Evolutionary conservation across 1,140 invertebrate genomes (phyloP).

Genomic region (Papilio xuthus): DNA sequence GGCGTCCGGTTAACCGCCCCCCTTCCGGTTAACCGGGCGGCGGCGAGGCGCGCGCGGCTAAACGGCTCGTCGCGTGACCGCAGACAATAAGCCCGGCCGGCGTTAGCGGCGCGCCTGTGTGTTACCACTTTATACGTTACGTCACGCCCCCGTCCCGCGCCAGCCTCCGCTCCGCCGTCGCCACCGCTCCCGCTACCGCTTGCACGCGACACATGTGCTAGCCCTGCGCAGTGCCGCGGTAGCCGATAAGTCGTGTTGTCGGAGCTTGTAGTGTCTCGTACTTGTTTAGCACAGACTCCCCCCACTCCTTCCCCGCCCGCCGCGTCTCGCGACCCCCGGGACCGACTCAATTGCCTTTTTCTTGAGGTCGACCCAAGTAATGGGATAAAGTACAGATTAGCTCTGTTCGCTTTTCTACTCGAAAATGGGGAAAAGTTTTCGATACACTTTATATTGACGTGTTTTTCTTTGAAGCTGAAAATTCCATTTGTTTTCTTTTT

Average conservation of each 20-base stretch:
- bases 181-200: slow-evolving; percentile 47
- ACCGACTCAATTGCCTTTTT: slow-evolving; percentile 75
- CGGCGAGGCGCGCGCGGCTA: slow-evolving; percentile 76
- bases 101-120: slow-evolving; percentile 80
- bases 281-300: slow-evolving; percentile 63
- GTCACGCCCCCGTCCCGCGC: slow-evolving; percentile 61
- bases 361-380: slow-evolving; percentile 74
- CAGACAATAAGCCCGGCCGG: slow-evolving; percentile 80
- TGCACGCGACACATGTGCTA: slow-evolving; percentile 54
- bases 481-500: background rate
- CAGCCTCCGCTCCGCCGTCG: slow-evolving; percentile 46
- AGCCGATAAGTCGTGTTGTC: slow-evolving; percentile 69
- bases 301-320: slow-evolving; percentile 43
- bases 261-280: slow-evolving; percentile 62
- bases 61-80: slow-evolving; percentile 81
- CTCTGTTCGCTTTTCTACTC: slow-evolving; percentile 64
- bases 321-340: slow-evolving; percentile 53
- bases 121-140: slow-evolving; percentile 82
- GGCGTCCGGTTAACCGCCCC: slow-evolving; percentile 80
- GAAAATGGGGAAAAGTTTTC: slow-evolving; percentile 66
- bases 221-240: slow-evolving; percentile 45
- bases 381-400: slow-evolving; percentile 78
- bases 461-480: slow-evolving; percentile 11
- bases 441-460: slow-evolving; percentile 18
- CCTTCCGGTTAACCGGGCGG: slow-evolving; percentile 80